Evolutionary conservation across 2,113 vertebrate genomes (phyloP).

Genomic region (Cynocephalus volans): DNA sequence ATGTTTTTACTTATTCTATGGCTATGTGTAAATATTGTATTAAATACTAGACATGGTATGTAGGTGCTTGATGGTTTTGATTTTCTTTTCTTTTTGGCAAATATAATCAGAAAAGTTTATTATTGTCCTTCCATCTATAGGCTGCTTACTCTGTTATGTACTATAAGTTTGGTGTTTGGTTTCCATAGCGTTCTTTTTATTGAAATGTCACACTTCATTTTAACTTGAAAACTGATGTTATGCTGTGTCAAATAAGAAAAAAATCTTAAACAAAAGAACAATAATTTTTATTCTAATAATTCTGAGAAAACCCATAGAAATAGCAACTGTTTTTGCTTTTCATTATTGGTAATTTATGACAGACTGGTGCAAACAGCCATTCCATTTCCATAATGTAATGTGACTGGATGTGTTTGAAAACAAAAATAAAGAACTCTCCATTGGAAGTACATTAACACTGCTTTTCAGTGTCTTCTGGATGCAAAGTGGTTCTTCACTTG

Average conservation of each 20-base stretch:
- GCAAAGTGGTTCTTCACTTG: slow-evolving; percentile 67
- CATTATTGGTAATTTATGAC: slow-evolving; percentile 62
- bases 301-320: slow-evolving; percentile 77
- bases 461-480: slow-evolving; percentile 66
- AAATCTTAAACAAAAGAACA: slow-evolving; percentile 4
- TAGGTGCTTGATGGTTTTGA: slow-evolving; percentile 21
- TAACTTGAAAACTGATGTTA: slow-evolving; percentile 40
- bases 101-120: slow-evolving; percentile 7
- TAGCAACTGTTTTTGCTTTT: slow-evolving; percentile 78
- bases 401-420: slow-evolving; percentile 56
- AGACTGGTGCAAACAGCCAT: slow-evolving; percentile 70
- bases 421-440: slow-evolving; percentile 73
- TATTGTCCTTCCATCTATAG: not conserved
- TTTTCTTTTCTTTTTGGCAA: slow-evolving; percentile 59
- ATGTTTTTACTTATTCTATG: slow-evolving; percentile 27
- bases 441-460: slow-evolving; percentile 52
- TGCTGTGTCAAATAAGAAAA: slow-evolving; percentile 63
- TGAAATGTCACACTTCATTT: slow-evolving; percentile 47
- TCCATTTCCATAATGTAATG: slow-evolving; percentile 80
- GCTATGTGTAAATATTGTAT: slow-evolving; percentile 66
- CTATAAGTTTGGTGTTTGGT: not conserved
- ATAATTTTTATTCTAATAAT: slow-evolving; percentile 69
- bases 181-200: slow-evolving; percentile 45
- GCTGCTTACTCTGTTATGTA: not conserved
- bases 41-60: not conserved